Percentiles rank a stretch among this genome's conserved stretches.
Evolutionary conservation across 2,797 vertebrate species (phyloP).

Genomic region (Ceryle rudis): DNA sequence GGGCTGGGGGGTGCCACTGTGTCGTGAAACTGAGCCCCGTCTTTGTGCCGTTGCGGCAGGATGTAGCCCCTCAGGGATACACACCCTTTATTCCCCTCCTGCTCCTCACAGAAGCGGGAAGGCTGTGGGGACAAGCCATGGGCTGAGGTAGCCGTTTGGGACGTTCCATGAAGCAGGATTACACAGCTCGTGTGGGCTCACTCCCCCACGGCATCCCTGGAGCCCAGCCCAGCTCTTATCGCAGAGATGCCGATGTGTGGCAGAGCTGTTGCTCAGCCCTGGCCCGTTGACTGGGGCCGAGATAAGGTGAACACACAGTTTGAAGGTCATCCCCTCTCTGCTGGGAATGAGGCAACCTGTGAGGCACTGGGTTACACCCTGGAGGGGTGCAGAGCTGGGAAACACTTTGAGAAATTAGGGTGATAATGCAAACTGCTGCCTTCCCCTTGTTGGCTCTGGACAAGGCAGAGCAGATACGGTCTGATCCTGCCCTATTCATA

Average conservation of each 20-base stretch:
- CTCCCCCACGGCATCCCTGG: background rate
- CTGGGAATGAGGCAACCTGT: background rate
- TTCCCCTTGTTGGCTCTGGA: background rate
- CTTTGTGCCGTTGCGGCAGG: background rate
- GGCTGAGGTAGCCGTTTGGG: rapidly evolving
- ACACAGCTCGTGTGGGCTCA: rapidly evolving
- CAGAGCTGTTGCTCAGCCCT: background rate
- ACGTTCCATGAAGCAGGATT: rapidly evolving
- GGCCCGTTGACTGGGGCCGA: rapidly evolving
- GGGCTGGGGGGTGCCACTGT: rapidly evolving
- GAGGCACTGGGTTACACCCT: background rate
- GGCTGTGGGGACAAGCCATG: rapidly evolving
- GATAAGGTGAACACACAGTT: background rate
- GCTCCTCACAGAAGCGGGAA: background rate
- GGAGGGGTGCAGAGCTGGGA: background rate
- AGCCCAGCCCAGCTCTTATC: background rate
- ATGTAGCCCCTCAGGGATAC: background rate
- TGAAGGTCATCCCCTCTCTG: background rate
- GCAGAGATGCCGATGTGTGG: rapidly evolving
- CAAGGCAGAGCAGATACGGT: background rate
- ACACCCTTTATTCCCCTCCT: background rate
- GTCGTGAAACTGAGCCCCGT: background rate
- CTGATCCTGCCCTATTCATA: background rate
- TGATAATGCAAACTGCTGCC: rapidly evolving
- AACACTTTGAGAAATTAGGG: background rate